Evolutionary conservation across 2,797 vertebrate genomes (phyloP), one percentile per base, ranked within the genome.

Genomic region (Lepidocolaptes lacrymiger): DNA sequence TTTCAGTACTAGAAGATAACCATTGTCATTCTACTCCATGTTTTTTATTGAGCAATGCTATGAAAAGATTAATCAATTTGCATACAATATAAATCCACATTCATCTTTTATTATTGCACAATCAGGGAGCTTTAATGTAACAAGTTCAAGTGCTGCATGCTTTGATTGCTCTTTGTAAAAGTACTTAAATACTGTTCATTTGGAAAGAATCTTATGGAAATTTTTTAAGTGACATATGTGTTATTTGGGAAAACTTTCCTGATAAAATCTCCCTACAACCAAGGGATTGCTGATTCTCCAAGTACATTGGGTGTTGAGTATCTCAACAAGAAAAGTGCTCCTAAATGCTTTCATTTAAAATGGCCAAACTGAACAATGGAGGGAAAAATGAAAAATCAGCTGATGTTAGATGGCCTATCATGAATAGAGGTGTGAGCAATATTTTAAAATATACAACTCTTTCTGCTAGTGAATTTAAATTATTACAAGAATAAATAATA

Each of bases 161-260:
- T 80, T 95, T 95, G 94, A 95, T 96, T 96, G 67, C 90, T 91
- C 56, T 94, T 94, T 89, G 68, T 52, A 89, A 96, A 96, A 97
- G 61, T 86, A 88, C 77, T 95, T 94, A 95, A 95, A 91, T 87
- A 88, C 44, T 6, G 4, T 30, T 96, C 88, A 74, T 84, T 92
- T 82, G 52, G 34, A 90, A 90, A 72, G 52, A 89, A 76, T 48
- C 76, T 71, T 54, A 76, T 4, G 17, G 71, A 93, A 63, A 74
- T 88, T 89, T 95, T 73, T 41, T 44, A 54, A 90, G 49, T n/a
- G 41, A 74, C 85, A 7, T 30, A 71, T 58, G 49, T 58, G 36
- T 36, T 48, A 30, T 44, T 82, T 84, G 74, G 63, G 67, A 46
- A 95, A 90, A 67, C 24, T 87, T 91, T 39, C 63, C 78, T 74